Percentiles rank a stretch among this genome's conserved stretches.
phyloP scores from a whole-genome alignment of 2,888 invertebrate species.

The Philonicus albiceps region DNA sequence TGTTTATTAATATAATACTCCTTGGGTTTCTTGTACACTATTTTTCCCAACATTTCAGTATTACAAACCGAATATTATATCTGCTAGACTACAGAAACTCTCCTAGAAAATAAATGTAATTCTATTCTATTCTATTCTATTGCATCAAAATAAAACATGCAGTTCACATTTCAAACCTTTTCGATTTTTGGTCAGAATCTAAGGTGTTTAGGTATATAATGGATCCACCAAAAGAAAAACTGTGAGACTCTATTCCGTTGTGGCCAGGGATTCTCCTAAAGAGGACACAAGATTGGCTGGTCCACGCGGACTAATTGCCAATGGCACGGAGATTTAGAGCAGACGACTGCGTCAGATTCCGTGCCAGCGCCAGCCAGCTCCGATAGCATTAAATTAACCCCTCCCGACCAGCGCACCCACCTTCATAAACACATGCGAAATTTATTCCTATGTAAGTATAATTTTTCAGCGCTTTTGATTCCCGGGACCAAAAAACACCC shows the following conservation, averaged over 20 bases:
- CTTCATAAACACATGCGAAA: neutral
- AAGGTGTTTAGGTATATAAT: neutral
- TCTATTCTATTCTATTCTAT: too few species aligned
- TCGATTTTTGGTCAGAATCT: neutral
- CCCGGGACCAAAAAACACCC: neutral
- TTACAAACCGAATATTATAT: too few species aligned
- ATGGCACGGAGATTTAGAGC: conserved; percentile 26
- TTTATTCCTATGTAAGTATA: conserved; percentile 1
- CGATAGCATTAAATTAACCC: conserved; percentile 21
- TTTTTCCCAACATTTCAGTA: too few species aligned
- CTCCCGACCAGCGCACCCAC: neutral
- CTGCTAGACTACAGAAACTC: too few species aligned
- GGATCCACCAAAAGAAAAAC: neutral
- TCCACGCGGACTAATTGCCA: conserved; percentile 22
- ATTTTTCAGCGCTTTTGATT: conserved; percentile 21
- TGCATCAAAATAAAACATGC: too few species aligned
- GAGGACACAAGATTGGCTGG: neutral
- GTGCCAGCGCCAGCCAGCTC: neutral
- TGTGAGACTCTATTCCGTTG: too few species aligned
- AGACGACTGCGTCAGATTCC: neutral
- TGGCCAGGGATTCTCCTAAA: neutral
- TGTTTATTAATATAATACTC: too few species aligned
- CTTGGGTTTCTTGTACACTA: too few species aligned
- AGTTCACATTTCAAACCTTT: too few species aligned
- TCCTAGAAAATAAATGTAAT: too few species aligned